These are phyloP conservation scores for Epicampocera succincta DNA, from an alignment of 2,888 invertebrate species.

Conservation along the genomic window DNA sequence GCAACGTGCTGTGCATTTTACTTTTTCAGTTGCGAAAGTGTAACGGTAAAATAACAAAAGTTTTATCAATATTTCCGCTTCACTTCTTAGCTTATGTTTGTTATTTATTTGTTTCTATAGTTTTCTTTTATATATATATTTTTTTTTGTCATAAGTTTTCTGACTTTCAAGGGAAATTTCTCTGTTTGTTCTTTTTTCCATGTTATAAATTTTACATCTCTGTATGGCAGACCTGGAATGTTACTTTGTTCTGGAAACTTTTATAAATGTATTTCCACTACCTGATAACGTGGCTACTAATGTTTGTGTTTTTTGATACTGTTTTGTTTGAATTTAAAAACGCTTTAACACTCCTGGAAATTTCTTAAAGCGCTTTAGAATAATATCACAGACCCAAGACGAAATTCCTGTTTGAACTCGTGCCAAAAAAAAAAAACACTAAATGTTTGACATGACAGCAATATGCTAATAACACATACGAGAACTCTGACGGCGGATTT, in stretches of 20 bases:
- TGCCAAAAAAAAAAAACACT: too few species aligned
- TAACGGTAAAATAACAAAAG: slow-evolving; percentile 56
- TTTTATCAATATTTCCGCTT: slow-evolving; percentile 69
- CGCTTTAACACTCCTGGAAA: neutral
- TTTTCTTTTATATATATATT: slow-evolving; percentile 10
- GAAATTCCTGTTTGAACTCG: too few species aligned
- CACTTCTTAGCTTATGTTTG: slow-evolving; percentile 62
- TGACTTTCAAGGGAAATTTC: neutral
- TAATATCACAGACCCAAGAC: too few species aligned
- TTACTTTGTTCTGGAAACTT: slow-evolving; percentile 13
- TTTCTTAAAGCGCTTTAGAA: too few species aligned
- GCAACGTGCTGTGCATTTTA: slow-evolving; percentile 3
- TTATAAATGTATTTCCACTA: slow-evolving; percentile 31
- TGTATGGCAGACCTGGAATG: neutral
- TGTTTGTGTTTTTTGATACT: slow-evolving; percentile 11
- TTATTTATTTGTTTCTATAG: slow-evolving; percentile 45
- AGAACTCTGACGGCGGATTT: too few species aligned
- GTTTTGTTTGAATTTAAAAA: slow-evolving; percentile 19
- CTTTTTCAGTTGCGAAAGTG: slow-evolving; percentile 16
- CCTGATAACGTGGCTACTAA: slow-evolving; percentile 13
- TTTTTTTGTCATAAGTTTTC: too few species aligned
- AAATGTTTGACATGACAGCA: too few species aligned
- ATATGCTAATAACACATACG: too few species aligned
- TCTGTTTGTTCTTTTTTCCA: slow-evolving; percentile 10
- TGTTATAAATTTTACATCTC: neutral